These are phyloP conservation scores for Crotalus adamanteus DNA, from an alignment of 2,797 vertebrate genomes.

Conservation along the genomic window DNA sequence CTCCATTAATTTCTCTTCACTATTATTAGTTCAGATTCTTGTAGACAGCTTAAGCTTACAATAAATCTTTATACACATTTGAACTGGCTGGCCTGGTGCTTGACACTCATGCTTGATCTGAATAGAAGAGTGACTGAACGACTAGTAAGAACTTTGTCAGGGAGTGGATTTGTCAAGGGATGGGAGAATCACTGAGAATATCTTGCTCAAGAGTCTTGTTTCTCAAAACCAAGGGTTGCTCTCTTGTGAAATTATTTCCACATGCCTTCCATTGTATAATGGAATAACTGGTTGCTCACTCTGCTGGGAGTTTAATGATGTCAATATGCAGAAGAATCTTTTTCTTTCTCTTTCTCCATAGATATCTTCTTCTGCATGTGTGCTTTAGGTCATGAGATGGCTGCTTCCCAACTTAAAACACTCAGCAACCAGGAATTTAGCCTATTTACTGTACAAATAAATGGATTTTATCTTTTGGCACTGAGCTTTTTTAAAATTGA, in stretches of 20 bases:
- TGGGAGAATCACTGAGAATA: background rate
- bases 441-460: background rate
- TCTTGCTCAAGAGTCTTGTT: background rate
- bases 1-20: background rate
- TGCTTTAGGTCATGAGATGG: conserved; percentile 1
- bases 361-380: background rate
- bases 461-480: conserved; percentile 20
- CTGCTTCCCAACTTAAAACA: conserved; percentile 10
- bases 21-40: background rate
- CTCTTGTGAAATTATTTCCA: background rate
- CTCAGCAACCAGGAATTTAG: background rate
- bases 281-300: background rate
- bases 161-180: background rate
- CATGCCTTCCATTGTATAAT: background rate
- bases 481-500: background rate
- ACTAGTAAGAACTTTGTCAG: background rate
- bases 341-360: background rate
- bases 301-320: background rate
- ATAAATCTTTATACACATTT: background rate
- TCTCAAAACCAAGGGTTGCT: background rate
- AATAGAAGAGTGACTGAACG: background rate
- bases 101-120: background rate
- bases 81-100: background rate
- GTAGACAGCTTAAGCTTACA: background rate
- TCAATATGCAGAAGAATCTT: background rate